Conservation (phyloP, 2,113 vertebrate genomes). For the Cheirogaleus medius region DNA sequence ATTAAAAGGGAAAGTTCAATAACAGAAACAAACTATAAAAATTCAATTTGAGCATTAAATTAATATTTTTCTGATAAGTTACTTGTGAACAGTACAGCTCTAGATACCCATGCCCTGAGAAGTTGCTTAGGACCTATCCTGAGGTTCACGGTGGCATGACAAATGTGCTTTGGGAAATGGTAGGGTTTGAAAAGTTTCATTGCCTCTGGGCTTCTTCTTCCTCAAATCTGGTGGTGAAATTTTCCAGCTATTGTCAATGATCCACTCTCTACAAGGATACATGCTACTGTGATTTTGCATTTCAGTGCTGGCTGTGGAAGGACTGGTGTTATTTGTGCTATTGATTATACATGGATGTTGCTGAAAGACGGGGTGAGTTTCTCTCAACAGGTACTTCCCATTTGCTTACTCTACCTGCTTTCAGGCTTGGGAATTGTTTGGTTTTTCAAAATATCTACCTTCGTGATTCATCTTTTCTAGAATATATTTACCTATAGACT, state of each 20-base stretch:
- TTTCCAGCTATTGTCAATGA: not conserved
- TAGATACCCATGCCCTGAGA: not conserved
- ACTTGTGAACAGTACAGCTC: not conserved
- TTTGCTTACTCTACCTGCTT: not conserved
- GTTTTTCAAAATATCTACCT: not conserved
- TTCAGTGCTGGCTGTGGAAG: slow-evolving; percentile 96
- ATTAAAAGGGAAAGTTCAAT: not conserved
- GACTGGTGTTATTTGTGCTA: slow-evolving; percentile 94
- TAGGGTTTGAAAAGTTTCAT: not conserved
- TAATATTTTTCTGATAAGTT: slow-evolving; percentile 7
- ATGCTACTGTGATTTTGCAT: slow-evolving; percentile 52
- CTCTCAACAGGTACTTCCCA: not conserved
- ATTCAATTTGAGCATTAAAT: not conserved
- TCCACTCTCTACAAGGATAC: not conserved
- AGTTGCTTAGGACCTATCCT: not conserved
- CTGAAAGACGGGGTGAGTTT: slow-evolving; percentile 91
- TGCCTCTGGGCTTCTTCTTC: not conserved
- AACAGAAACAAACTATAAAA: not conserved
- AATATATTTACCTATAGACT: not conserved
- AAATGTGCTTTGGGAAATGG: not conserved
- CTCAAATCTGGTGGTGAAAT: not conserved
- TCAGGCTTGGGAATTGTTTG: not conserved
- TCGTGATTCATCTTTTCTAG: not conserved
- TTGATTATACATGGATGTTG: slow-evolving; percentile 96
- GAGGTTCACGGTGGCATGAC: not conserved